Conservation (phyloP, 2,888 invertebrate species). For the Schizaphis graminum region DNA sequence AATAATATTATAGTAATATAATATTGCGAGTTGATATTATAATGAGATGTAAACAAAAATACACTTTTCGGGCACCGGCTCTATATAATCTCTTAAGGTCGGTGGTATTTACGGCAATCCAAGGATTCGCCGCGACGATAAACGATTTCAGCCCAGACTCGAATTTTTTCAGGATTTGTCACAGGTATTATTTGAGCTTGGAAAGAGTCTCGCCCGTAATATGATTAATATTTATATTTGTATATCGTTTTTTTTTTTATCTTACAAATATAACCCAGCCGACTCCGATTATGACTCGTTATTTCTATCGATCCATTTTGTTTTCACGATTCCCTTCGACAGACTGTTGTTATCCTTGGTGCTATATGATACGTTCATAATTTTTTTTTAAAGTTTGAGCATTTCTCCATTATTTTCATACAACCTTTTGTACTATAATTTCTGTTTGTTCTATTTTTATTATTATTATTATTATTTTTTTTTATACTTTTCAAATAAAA, state of each 20-base stretch:
- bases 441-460: slow-evolving; percentile 12
- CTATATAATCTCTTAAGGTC: not conserved
- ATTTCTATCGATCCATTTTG: slow-evolving; percentile 19
- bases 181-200: not conserved
- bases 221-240: not conserved
- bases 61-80: not conserved
- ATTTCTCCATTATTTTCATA: slow-evolving; percentile 58
- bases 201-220: not conserved
- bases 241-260: not conserved
- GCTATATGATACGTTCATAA: slow-evolving; percentile 57
- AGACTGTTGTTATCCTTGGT: slow-evolving; percentile 65
- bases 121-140: not conserved
- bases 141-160: not conserved
- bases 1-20: not conserved
- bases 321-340: slow-evolving; percentile 39
- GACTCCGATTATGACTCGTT: not conserved
- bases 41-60: not conserved
- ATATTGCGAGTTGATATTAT: not conserved
- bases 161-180: not conserved
- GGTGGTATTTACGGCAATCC: not conserved
- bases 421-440: slow-evolving; percentile 28
- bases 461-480: not conserved
- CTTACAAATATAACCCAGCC: not conserved
- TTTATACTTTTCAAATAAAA: slow-evolving; percentile 15
- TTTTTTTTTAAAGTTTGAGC: slow-evolving; percentile 48